Percentiles rank a stretch among this genome's conserved stretches.
Conservation (phyloP, 2,888 invertebrate species). For the Cheilosia variabilis region DNA sequence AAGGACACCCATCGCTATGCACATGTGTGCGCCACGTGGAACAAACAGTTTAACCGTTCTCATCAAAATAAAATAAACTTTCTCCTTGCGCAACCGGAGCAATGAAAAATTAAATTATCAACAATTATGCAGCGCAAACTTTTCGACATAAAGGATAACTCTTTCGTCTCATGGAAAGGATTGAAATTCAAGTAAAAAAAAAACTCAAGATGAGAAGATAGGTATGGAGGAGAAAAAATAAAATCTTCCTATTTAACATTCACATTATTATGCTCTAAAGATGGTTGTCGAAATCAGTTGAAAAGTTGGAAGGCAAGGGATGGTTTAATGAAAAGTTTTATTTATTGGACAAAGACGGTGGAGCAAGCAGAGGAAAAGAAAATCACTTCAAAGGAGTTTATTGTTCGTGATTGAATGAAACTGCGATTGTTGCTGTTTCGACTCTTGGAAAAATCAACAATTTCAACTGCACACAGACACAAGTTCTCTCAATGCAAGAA, state of each 20-base stretch:
- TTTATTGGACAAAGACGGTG: constrained; percentile 3
- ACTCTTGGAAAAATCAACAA: background rate
- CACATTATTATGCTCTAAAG: constrained; percentile 37
- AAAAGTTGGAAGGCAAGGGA: constrained; percentile 4
- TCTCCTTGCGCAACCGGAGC: constrained; percentile 11
- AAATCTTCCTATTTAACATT: constrained; percentile 39
- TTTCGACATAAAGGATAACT: constrained; percentile 48
- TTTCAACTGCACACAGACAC: background rate
- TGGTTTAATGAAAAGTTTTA: constrained; percentile 6
- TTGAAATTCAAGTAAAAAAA: constrained; percentile 10
- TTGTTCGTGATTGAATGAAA: background rate
- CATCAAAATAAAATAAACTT: constrained; percentile 18
- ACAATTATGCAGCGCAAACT: constrained; percentile 55
- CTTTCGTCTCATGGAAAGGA: constrained; percentile 27
- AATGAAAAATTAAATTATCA: constrained; percentile 60
- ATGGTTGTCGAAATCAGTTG: constrained; percentile 44
- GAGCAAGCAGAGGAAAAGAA: background rate
- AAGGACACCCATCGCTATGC: background rate
- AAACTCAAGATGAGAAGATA: background rate
- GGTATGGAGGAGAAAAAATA: background rate
- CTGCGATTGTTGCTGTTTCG: constrained; percentile 1
- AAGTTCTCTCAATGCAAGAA: background rate
- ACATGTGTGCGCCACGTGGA: background rate
- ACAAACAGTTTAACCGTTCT: constrained; percentile 19
- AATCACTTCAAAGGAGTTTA: background rate